A percentile compares a stretch with the other conserved stretches of the same genome.
Evolutionary conservation across 1,140 invertebrate species (phyloP).

Genomic region (Meloidogyne exigua): DNA sequence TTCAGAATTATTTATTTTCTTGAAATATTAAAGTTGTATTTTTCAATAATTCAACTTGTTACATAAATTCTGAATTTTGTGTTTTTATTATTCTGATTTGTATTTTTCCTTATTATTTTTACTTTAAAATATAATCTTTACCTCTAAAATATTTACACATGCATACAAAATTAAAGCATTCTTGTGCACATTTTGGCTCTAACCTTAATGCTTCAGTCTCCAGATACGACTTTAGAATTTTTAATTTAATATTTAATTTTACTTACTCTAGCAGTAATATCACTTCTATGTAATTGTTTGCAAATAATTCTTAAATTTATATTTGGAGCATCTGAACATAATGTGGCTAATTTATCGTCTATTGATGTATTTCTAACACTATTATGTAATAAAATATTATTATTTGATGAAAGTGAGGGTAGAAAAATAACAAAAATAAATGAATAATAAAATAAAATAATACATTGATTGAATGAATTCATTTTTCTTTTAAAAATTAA

Average conservation of each 20-base stretch:
- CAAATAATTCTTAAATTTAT: background rate
- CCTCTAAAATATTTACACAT: constrained; percentile 13
- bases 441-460: background rate
- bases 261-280: background rate
- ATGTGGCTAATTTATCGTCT: background rate
- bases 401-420: background rate
- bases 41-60: background rate
- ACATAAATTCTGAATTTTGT: background rate
- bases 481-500: background rate
- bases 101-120: no score
- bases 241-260: background rate
- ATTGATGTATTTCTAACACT: background rate
- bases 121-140: background rate
- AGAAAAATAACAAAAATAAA: background rate
- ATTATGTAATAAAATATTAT: background rate
- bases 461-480: background rate
- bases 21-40: background rate
- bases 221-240: background rate
- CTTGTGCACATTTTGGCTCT: background rate
- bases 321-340: background rate
- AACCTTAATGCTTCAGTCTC: background rate
- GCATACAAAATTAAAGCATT: constrained; percentile 1
- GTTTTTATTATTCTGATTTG: no score
- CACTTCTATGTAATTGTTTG: background rate
- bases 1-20: background rate